Conservation (phyloP, 2,888 invertebrate species). For the Euphydryas editha region DNA sequence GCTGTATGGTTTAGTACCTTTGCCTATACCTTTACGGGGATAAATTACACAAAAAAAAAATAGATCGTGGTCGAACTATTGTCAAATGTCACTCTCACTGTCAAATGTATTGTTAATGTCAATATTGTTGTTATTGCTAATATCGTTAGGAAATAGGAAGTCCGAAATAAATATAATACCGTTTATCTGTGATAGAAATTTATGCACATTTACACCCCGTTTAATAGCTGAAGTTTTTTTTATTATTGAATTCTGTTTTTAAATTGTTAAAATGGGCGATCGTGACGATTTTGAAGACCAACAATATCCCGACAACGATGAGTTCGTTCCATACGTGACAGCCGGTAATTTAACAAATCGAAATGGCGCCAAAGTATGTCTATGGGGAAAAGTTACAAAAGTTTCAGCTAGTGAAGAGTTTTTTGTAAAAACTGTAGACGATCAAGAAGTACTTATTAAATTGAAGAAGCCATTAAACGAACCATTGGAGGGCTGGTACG, state of each 20-base stretch:
- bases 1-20: too few relatives aligned
- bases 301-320: conserved; percentile 78
- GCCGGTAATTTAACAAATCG: conserved; percentile 72
- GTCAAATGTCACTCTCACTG: too few relatives aligned
- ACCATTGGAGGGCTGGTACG: conserved; percentile 78
- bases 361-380: conserved; percentile 75
- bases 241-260: background rate
- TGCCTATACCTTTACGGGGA: too few relatives aligned
- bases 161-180: too few relatives aligned
- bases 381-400: conserved; percentile 78
- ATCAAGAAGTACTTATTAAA: conserved; percentile 72
- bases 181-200: too few relatives aligned
- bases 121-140: too few relatives aligned
- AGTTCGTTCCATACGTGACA: conserved; percentile 76
- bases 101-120: too few relatives aligned
- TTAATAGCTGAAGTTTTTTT: background rate
- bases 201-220: too few relatives aligned
- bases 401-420: conserved; percentile 75
- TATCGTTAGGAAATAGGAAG: too few relatives aligned
- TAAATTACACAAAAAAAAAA: too few relatives aligned
- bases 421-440: conserved; percentile 75
- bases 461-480: conserved; percentile 69
- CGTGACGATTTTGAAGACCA: conserved; percentile 76
- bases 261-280: conserved; percentile 62
- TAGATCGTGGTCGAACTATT: too few relatives aligned